A percentile compares a stretch with the other conserved stretches of the same genome.
Evolutionary conservation across 2,113 vertebrate species (phyloP).

Genomic region (Pleuronectes platessa): DNA sequence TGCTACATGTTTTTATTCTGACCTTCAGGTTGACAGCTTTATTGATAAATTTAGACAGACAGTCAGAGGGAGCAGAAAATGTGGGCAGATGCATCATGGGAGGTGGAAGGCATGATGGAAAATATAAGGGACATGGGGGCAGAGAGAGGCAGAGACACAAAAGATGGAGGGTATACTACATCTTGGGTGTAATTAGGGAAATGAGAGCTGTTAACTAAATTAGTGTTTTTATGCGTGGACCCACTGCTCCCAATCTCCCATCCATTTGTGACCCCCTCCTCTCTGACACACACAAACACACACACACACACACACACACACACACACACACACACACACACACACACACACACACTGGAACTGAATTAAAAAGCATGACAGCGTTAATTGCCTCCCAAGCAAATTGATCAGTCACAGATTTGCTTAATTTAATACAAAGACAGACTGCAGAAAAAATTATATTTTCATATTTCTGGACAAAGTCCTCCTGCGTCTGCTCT

Average conservation of each 20-base stretch:
- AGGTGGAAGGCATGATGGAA: neutral
- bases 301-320: too few species aligned
- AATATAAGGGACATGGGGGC: neutral
- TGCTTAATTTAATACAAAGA: neutral
- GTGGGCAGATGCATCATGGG: neutral
- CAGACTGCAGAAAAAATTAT: neutral
- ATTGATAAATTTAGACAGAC: neutral
- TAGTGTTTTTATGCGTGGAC: slow-evolving; percentile 26
- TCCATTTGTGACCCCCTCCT: slow-evolving; percentile 28
- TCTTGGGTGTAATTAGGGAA: slow-evolving; percentile 57
- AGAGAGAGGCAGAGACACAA: neutral
- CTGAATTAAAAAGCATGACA: slow-evolving; percentile 5
- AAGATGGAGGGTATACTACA: neutral
- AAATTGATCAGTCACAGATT: slow-evolving; percentile 19
- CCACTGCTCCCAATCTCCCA: slow-evolving; percentile 26
- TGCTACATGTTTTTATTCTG: neutral
- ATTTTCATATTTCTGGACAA: neutral
- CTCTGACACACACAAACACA: too few species aligned
- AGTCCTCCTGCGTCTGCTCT: neutral
- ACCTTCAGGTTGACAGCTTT: slow-evolving; percentile 13
- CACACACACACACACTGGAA: neutral
- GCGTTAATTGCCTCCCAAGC: slow-evolving; percentile 14
- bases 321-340: too few species aligned
- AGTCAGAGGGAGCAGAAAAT: neutral
- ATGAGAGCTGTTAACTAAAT: slow-evolving; percentile 61